Percentiles rank a stretch among this genome's conserved stretches.
Evolutionary conservation across 2,113 vertebrate species (phyloP).

Genomic region (Pedetes capensis): DNA sequence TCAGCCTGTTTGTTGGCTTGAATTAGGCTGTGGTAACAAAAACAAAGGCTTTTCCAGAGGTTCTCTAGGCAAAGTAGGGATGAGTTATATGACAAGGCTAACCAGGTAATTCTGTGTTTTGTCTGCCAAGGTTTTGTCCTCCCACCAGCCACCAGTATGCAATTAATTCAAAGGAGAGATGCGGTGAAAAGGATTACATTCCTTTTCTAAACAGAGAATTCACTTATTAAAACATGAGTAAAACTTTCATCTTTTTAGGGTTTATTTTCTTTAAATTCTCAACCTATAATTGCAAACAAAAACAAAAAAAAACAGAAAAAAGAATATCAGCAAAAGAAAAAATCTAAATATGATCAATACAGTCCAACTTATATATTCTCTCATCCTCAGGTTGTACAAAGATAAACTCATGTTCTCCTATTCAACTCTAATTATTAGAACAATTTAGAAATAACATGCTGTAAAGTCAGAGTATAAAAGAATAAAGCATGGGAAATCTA

Average conservation of each 20-base stretch:
- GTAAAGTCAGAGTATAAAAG: neutral
- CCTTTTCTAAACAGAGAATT: constrained; percentile 26
- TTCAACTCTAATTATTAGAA: neutral
- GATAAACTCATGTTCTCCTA: neutral
- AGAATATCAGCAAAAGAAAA: neutral
- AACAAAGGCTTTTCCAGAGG: constrained; percentile 67
- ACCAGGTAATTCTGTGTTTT: constrained; percentile 79
- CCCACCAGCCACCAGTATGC: constrained; percentile 40
- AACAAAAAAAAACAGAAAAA: neutral
- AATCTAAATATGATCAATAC: neutral
- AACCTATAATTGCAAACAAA: neutral
- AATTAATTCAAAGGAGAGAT: constrained; percentile 33
- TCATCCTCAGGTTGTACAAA: neutral
- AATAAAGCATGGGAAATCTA: neutral
- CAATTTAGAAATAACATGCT: neutral
- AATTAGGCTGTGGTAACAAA: constrained; percentile 74
- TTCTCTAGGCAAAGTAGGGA: neutral
- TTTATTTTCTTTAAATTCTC: constrained; percentile 32
- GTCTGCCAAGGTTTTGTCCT: constrained; percentile 64
- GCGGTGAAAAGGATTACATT: neutral
- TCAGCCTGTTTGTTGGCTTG: constrained; percentile 47
- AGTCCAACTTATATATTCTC: neutral
- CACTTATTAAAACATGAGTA: constrained; percentile 33
- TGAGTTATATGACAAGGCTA: constrained; percentile 60
- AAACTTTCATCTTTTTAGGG: neutral